Evolutionary conservation across 2,797 vertebrate genomes (phyloP), one percentile per base, ranked within the genome.

Genomic region (Neomorphus geoffroyi): DNA sequence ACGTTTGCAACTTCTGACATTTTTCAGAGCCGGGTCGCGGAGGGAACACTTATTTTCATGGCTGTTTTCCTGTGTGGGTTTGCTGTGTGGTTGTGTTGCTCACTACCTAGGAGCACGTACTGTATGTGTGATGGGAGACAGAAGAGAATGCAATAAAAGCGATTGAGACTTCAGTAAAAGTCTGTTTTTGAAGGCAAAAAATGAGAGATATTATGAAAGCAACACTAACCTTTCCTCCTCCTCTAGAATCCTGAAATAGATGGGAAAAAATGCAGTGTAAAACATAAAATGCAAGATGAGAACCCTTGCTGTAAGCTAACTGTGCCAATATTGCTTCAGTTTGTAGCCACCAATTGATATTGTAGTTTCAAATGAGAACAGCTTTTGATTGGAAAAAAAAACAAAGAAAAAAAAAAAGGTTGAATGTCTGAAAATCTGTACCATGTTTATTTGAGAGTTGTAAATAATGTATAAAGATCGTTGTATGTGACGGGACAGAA

Each of bases 401-500:
- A 33, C 23, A 10, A 12, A 48, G 45, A 17, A 32, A 30, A 48
- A 92, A 48, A 92, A 18, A 51, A 66, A 95, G 92, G 85, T 70
- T 93, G 96, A 97, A 97, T 97, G 97, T 98, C 98, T 98, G 98
- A 98, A 98, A 95, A 96, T 97, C 97, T 95, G 71, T 95, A 97
- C 92, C 96, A 64, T 96, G 94, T 97, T 95, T 97, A 96, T 98
- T 97, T 97, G 97, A 97, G 98, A 98, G 98, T 96, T 99, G 98
- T 99, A 99, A 98, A 99, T 99, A 99, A 94, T 98, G 98, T 98
- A 96, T 97, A 97, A 95, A 98, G 95, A 96, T 91, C 90, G 96
- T 94, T 97, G 95, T 97, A 97, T 98, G 98, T 98, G 97, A 97
- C 92, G 96, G 97, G 96, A 95, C 97, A 95, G 93, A 97, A 97